Evolutionary conservation across 2,113 vertebrate species (phyloP), one percentile per base, ranked within the genome.

Genomic region (Muntiacus reevesi): DNA sequence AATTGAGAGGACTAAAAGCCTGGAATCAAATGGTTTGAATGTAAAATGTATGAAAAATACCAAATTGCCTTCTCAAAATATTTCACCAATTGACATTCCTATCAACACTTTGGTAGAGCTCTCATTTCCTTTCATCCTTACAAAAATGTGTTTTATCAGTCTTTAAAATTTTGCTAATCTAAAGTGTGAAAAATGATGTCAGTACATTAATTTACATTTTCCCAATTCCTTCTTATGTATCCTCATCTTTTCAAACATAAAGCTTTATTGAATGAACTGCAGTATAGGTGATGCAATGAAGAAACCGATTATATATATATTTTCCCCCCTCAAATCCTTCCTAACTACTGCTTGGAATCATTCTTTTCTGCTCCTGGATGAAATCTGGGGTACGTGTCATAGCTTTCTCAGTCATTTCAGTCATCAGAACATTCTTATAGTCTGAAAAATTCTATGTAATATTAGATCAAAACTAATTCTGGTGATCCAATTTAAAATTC

Each of bases 141-240:
- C 19, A 83, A 40, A 94, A 94, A 71, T 47, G 2, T 12, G 93
- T 64, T 95, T 91, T 90, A 64, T 52, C 71, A 59, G 9, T 74
- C 28, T 47, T 89, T 87, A 67, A 71, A 95, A 71, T 71, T 94
- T 92, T 96, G 36, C 33, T 33, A 94, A 7, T 87, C 16, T 95
- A 14, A 87, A 83, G 28, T 92, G n/a, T 92, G n/a, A 52, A 89
- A 88, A 95, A 67, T 64, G 7, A 89, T 67, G 14, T 87, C 28
- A 76, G 27, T 94, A 12, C 30, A 59, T 92, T 85, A 60, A 83
- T 95, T 97, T 89, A n/a, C n/a, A 55, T 92, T 92, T 95, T 85
- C 62, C 23, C 47, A 10, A 33, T 87, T 40, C 7, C 36, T 85
- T 94, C 12, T n/a, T 83, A 50, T 28, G 47, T n/a, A 54, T 25